Percentiles rank a stretch among this genome's conserved stretches.
Conservation (phyloP, 2,888 invertebrate genomes). For the Luperina nickerlii region DNA sequence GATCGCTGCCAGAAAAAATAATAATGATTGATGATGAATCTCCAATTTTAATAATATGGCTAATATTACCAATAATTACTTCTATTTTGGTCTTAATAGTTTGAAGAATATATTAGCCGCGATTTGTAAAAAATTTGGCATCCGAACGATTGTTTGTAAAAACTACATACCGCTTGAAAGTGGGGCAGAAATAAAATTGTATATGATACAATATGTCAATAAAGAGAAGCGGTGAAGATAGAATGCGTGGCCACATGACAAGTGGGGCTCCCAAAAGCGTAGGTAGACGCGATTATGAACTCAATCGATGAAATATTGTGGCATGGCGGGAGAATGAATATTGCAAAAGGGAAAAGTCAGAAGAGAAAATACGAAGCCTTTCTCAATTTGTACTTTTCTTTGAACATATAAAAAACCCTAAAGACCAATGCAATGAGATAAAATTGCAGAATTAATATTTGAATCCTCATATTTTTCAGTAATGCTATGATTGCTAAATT, state of each 20-base stretch:
- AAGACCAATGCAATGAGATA: not conserved
- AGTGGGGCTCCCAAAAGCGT: slow-evolving; percentile 72
- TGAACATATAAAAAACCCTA: not conserved
- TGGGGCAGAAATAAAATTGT: slow-evolving; percentile 42
- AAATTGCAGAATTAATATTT: not conserved
- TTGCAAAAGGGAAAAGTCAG: slow-evolving; percentile 16
- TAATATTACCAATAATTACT: slow-evolving; percentile 15
- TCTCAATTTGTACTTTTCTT: slow-evolving; percentile 22
- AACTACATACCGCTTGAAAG: slow-evolving; percentile 33
- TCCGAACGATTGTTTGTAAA: slow-evolving; percentile 41
- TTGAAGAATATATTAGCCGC: slow-evolving; percentile 8
- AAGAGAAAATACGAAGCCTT: slow-evolving; percentile 1
- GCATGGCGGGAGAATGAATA: slow-evolving; percentile 9
- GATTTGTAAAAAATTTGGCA: slow-evolving; percentile 8
- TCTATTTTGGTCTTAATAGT: slow-evolving; percentile 21
- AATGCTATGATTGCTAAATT: not conserved
- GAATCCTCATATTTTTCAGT: slow-evolving; percentile 13
- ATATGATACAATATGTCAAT: slow-evolving; percentile 35
- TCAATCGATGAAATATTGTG: slow-evolving; percentile 55
- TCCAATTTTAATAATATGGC: slow-evolving; percentile 24
- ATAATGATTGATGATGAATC: slow-evolving; percentile 41
- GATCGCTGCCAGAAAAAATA: slow-evolving; percentile 43
- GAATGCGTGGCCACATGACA: slow-evolving; percentile 66
- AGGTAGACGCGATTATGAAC: slow-evolving; percentile 74
- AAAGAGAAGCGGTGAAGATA: slow-evolving; percentile 47